Evolutionary conservation across 2,113 vertebrate genomes (phyloP).

Genomic region (Syngnathus scovelli): DNA sequence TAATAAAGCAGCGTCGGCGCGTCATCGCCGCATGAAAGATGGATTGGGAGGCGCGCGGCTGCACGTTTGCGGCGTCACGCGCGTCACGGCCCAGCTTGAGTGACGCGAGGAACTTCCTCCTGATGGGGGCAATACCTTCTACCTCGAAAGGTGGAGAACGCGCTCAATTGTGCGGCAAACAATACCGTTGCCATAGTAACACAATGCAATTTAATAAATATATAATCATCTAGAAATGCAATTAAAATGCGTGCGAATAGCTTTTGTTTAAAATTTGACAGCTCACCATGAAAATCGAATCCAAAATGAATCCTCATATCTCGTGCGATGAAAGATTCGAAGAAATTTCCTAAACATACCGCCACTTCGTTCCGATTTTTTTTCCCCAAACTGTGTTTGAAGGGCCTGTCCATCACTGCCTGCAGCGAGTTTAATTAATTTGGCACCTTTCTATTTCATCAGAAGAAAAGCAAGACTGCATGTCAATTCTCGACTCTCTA

Average conservation of each 20-base stretch:
- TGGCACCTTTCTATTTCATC: background rate
- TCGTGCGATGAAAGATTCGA: too few relatives aligned
- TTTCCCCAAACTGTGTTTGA: background rate
- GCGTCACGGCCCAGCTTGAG: background rate
- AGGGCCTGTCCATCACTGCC: background rate
- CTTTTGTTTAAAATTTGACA: background rate
- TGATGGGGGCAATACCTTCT: background rate
- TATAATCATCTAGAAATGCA: too few relatives aligned
- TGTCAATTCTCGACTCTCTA: background rate
- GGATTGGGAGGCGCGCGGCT: too few relatives aligned
- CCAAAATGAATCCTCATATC: background rate
- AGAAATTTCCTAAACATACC: background rate
- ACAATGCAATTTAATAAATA: too few relatives aligned
- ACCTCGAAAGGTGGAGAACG: rapidly evolving
- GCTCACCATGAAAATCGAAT: background rate
- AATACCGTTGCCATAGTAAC: background rate
- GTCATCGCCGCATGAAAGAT: background rate
- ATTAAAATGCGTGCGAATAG: background rate
- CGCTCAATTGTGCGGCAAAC: background rate
- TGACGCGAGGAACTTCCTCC: background rate
- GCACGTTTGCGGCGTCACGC: background rate
- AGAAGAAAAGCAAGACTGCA: background rate
- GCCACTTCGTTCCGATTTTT: background rate
- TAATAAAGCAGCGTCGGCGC: background rate
- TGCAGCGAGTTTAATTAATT: background rate